phyloP scores from a whole-genome alignment of 1,140 invertebrate species.

The Drosophila nannoptera region DNA sequence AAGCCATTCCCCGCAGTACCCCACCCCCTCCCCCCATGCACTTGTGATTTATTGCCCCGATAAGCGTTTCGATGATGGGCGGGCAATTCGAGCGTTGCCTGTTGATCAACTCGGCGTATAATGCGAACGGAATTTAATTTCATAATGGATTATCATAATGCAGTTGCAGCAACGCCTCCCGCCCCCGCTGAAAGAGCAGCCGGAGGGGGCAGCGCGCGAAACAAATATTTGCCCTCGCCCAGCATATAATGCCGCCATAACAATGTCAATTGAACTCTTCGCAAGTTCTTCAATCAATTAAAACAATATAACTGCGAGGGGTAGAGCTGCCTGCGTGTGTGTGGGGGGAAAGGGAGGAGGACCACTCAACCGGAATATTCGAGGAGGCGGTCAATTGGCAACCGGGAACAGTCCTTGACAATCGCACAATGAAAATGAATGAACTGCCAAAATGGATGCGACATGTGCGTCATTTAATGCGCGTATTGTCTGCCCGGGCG shows the following conservation, averaged over 20 bases:
- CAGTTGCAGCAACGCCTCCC: conserved; percentile 15
- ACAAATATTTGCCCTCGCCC: conserved; percentile 30
- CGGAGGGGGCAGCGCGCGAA: conserved; percentile 3
- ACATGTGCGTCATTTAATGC: conserved; percentile 40
- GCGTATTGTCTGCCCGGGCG: conserved; percentile 10
- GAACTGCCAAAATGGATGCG: conserved; percentile 20
- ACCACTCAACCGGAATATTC: conserved; percentile 18
- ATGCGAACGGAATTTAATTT: conserved; percentile 48
- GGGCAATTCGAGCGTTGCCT: conserved; percentile 8
- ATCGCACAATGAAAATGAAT: conserved; percentile 20
- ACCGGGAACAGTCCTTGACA: conserved; percentile 19
- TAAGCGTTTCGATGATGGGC: conserved; percentile 4
- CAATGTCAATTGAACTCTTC: conserved; percentile 14
- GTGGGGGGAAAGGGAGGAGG: not conserved
- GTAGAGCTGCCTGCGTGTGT: not conserved
- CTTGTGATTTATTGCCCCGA: not conserved
- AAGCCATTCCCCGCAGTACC: not conserved
- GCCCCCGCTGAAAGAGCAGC: not conserved
- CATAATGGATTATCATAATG: conserved; percentile 41
- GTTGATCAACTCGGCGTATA: conserved; percentile 28
- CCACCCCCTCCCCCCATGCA: not conserved
- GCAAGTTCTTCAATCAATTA: conserved; percentile 51
- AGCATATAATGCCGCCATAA: conserved; percentile 28
- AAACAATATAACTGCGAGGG: conserved; percentile 39
- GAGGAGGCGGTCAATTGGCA: no score